These are phyloP conservation scores for Panulirus ornatus DNA, from an alignment of 1,140 invertebrate species.

Conservation along the genomic window DNA sequence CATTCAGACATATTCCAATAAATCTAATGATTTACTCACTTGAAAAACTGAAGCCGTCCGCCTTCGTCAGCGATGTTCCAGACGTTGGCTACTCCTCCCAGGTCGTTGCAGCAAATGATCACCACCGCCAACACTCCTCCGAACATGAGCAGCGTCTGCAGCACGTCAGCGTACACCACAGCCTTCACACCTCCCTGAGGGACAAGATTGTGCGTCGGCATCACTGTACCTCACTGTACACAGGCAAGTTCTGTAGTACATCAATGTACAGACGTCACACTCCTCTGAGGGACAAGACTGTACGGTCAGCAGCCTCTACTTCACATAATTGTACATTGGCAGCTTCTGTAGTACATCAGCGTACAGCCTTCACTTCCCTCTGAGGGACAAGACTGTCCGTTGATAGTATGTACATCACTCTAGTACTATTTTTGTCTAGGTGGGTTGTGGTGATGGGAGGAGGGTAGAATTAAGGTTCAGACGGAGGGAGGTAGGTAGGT, in stretches of 20 bases:
- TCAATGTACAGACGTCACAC: too few species aligned
- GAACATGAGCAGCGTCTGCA: slow-evolving; percentile 51
- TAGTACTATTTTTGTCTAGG: too few species aligned
- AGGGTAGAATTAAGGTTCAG: too few species aligned
- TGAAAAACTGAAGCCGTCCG: slow-evolving; percentile 11
- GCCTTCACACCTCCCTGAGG: slow-evolving; percentile 30
- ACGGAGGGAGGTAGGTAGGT: too few species aligned
- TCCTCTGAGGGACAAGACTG: too few species aligned
- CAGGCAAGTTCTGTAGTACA: too few species aligned
- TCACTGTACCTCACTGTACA: too few species aligned
- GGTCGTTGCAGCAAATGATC: slow-evolving; percentile 1
- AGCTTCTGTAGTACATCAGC: slow-evolving; percentile 16
- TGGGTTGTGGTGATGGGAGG: too few species aligned
- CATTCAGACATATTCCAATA: too few species aligned
- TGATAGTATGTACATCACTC: too few species aligned
- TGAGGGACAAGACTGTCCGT: too few species aligned
- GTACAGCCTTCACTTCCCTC: neutral
- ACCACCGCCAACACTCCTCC: slow-evolving; percentile 2
- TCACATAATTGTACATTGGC: neutral
- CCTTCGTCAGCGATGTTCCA: slow-evolving; percentile 17
- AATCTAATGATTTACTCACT: neutral
- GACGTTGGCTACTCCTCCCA: neutral
- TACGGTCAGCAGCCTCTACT: neutral
- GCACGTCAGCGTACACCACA: slow-evolving; percentile 55
- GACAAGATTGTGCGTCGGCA: neutral